A percentile compares a stretch with the other conserved stretches of the same genome.
phyloP scores from a whole-genome alignment of 1,140 invertebrate species.

The Drosophila littoralis region DNA sequence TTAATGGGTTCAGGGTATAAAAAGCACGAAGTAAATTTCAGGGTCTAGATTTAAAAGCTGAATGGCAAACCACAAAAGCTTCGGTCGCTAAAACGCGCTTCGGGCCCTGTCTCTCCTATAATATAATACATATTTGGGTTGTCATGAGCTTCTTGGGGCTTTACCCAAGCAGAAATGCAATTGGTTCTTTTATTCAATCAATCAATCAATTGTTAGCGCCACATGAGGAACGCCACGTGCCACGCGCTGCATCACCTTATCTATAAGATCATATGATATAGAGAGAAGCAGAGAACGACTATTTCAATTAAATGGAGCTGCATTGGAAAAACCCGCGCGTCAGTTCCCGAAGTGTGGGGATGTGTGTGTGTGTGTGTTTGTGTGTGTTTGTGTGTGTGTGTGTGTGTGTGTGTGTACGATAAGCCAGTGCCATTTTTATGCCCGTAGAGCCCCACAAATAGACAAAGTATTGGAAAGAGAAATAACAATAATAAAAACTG shows the following conservation, averaged over 20 bases:
- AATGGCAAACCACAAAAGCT: too few relatives aligned
- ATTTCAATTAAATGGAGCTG: constrained; percentile 21
- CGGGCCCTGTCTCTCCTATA: too few relatives aligned
- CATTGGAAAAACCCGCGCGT: constrained; percentile 13
- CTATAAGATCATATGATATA: constrained; percentile 27
- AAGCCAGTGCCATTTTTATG: constrained; percentile 20
- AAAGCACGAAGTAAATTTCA: too few relatives aligned
- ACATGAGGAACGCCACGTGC: constrained; percentile 14
- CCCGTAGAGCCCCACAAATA: too few relatives aligned
- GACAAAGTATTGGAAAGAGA: constrained; percentile 1
- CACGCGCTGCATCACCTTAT: constrained; percentile 20
- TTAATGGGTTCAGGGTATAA: too few relatives aligned
- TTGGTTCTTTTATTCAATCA: neutral
- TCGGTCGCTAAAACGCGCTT: too few relatives aligned
- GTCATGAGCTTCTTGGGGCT: neutral
- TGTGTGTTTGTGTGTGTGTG: constrained; percentile 6
- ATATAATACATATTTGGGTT: neutral
- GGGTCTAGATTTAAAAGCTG: too few relatives aligned
- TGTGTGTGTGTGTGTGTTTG: neutral
- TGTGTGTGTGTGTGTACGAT: constrained; percentile 20
- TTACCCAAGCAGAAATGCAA: neutral
- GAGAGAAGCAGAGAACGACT: neutral
- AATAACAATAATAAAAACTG: neutral
- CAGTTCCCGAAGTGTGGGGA: neutral
- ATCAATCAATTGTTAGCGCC: constrained; percentile 8